A percentile compares a stretch with the other conserved stretches of the same genome.
Evolutionary conservation across 2,888 invertebrate genomes (phyloP).

Genomic region (Cecidostiba fungosa): DNA sequence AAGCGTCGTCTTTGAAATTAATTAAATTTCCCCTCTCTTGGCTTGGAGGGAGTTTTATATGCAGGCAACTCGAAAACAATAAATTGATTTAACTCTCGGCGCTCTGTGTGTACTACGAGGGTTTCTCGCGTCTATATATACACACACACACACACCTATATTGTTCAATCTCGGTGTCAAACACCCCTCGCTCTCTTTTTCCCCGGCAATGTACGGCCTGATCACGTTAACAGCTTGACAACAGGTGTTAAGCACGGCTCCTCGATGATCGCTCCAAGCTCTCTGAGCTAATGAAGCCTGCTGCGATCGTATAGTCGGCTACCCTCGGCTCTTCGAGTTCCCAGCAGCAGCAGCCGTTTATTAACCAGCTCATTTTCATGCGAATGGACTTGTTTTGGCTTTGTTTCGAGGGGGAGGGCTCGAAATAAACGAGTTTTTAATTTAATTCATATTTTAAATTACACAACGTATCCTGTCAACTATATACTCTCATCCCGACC

Average conservation of each 20-base stretch:
- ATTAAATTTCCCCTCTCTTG: constrained; percentile 54
- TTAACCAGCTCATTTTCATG: constrained; percentile 27
- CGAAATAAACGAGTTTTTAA: too few species aligned
- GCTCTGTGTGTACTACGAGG: neutral
- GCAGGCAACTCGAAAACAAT: constrained; percentile 47
- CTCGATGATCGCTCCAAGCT: neutral
- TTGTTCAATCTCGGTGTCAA: constrained; percentile 52
- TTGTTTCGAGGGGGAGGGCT: neutral
- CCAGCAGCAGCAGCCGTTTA: neutral
- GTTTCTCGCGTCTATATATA: neutral
- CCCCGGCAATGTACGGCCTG: neutral
- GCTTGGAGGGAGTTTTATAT: constrained; percentile 22
- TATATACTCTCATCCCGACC: neutral
- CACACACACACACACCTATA: too few species aligned
- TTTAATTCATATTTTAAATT: too few species aligned
- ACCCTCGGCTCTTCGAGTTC: neutral
- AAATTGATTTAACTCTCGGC: constrained; percentile 54
- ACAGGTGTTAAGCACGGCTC: constrained; percentile 49
- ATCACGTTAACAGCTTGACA: constrained; percentile 56
- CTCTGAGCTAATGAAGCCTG: constrained; percentile 40
- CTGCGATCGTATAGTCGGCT: neutral
- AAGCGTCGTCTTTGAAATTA: constrained; percentile 39
- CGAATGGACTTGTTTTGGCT: constrained; percentile 31
- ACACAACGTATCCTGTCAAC: neutral
- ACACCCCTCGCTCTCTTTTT: constrained; percentile 23